These are phyloP conservation scores for Caerostris darwini DNA, from an alignment of 1,140 invertebrate species.

Conservation along the genomic window DNA sequence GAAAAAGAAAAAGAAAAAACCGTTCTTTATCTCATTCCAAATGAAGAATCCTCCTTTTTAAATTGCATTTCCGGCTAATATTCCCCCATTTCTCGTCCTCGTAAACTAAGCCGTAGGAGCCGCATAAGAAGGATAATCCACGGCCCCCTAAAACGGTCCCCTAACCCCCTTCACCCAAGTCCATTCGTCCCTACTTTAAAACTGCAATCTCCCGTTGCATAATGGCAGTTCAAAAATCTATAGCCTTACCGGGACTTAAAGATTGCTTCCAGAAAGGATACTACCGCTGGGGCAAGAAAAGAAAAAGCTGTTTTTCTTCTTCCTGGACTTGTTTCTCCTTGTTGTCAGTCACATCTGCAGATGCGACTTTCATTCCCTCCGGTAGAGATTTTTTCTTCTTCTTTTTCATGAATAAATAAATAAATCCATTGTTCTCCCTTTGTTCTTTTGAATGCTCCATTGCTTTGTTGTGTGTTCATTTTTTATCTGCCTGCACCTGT, in stretches of 20 bases:
- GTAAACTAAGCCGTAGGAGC: background rate
- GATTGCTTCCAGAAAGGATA: background rate
- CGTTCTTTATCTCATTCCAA: background rate
- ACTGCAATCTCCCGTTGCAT: slow-evolving; percentile 27
- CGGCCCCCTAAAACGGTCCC: background rate
- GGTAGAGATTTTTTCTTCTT: background rate
- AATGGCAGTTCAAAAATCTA: slow-evolving; percentile 41
- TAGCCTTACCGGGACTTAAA: slow-evolving; percentile 21
- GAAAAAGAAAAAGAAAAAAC: background rate
- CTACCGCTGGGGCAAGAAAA: background rate
- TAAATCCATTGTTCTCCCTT: slow-evolving; percentile 53
- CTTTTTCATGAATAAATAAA: slow-evolving; percentile 69
- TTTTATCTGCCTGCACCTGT: slow-evolving; percentile 28
- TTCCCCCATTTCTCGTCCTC: background rate
- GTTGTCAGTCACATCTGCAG: slow-evolving; percentile 70
- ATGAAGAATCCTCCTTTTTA: background rate
- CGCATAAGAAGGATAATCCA: slow-evolving; percentile 1
- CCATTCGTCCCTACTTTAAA: slow-evolving; percentile 41
- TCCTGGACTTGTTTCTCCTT: slow-evolving; percentile 29
- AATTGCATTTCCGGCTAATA: background rate
- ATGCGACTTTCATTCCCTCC: slow-evolving; percentile 44
- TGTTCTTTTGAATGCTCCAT: background rate
- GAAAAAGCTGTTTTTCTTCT: background rate
- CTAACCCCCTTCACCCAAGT: background rate
- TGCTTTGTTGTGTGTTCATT: background rate